Conservation (phyloP, 2,888 invertebrate genomes). For the Drosophila neotestacea region DNA sequence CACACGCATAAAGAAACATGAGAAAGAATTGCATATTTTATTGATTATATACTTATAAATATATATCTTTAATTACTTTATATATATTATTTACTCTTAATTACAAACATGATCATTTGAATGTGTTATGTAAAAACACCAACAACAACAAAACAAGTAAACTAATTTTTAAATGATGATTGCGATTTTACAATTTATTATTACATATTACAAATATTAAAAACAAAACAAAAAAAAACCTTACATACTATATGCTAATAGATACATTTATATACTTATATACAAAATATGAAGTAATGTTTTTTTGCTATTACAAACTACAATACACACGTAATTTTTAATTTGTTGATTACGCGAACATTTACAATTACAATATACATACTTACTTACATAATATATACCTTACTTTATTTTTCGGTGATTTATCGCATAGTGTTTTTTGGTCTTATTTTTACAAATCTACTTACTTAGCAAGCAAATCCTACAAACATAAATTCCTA, state of each 20-base stretch:
- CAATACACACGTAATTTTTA: constrained; percentile 69
- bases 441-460: constrained; percentile 69
- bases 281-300: constrained; percentile 49
- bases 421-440: constrained; percentile 77
- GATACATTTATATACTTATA: constrained; percentile 57
- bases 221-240: constrained; percentile 37
- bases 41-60: constrained; percentile 44
- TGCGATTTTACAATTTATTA: constrained; percentile 79
- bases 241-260: constrained; percentile 73
- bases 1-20: constrained; percentile 36
- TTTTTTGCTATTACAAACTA: constrained; percentile 58
- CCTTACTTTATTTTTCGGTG: constrained; percentile 80
- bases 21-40: constrained; percentile 56
- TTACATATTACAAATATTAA: constrained; percentile 41
- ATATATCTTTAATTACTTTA: constrained; percentile 57
- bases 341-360: constrained; percentile 68
- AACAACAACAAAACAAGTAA: constrained; percentile 53
- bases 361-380: constrained; percentile 50
- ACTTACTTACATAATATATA: constrained; percentile 56
- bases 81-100: constrained; percentile 62
- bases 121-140: constrained; percentile 48
- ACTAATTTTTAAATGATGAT: constrained; percentile 68
- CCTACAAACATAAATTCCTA: constrained; percentile 76
- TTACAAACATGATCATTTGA: constrained; percentile 53
- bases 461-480: constrained; percentile 62